Evolutionary conservation across 2,113 vertebrate species (phyloP), one percentile per base, ranked within the genome.

Genomic region (Corydoras maculifer): DNA sequence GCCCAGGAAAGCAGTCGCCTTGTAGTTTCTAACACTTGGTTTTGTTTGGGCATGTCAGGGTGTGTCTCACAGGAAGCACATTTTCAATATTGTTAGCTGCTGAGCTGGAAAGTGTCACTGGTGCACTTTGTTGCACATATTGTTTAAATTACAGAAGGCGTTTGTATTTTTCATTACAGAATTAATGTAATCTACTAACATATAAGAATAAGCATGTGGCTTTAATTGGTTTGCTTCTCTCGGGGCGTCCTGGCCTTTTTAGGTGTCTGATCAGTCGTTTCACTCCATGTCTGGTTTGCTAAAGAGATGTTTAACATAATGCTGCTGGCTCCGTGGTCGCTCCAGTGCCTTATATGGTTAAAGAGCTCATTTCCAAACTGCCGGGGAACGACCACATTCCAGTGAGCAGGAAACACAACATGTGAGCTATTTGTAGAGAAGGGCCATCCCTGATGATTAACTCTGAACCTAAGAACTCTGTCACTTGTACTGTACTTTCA

Each of bases 271-370:
- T 83, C 70, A 58, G 74, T 83, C 73, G 48, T 78, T 75, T 78
- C 71, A 74, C 82, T 75, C 61, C 12, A 25, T 69, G 77, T 71
- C 69, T 73, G 65, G 76, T 84, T 84, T 87, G 86, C 87, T 87
- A 86, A 82, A 66, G 71, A 76, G 58, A 77, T 66, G 65, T 58
- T 80, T 84, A 82, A 84, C 86, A 86, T 83, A 87, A 83, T 83
- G 75, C 62, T 15, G 74, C 75, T 81, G 74, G 70, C 78, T 84
- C 84, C 80, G 80, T 84, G 74, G 83, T 84, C 87, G 87, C 81
- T 85, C 82, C 76, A 84, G 82, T 85, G 87, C 87, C 85, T 86
- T 89, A 90, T 92, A 87, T 87, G 92, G 93, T 86, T 81, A 79
- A 86, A 84, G 84, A 86, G 79, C 81, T 78, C 66, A 60, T 77